Percentiles rank a stretch among this genome's conserved stretches.
Conservation (phyloP, 2,113 vertebrate genomes). For the Chroicocephalus ridibundus region DNA sequence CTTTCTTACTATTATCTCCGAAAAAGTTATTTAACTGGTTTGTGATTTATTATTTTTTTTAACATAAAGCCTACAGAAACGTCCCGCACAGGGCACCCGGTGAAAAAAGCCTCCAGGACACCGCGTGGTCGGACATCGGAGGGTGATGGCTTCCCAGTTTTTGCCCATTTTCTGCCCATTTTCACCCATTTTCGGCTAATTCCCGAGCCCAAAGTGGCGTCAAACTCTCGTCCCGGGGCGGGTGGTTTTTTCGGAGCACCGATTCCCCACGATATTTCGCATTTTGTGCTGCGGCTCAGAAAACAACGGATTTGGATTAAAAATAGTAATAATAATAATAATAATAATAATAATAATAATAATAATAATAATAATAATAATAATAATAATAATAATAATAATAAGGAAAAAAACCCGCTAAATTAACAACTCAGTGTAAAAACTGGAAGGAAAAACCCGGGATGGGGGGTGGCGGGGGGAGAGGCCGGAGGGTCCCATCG, state of each 20-base stretch:
- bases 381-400: no score
- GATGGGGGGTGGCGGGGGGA: no score
- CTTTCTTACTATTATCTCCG: neutral
- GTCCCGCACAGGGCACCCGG: neutral
- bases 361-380: no score
- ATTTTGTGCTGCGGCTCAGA: neutral
- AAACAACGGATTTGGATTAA: no score
- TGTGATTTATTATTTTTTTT: neutral
- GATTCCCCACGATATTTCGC: rapidly evolving
- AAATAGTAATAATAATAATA: no score
- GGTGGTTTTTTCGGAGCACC: neutral
- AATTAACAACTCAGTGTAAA: neutral
- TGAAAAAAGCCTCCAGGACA: neutral
- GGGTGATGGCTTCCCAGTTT: neutral
- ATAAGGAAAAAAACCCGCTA: rapidly evolving
- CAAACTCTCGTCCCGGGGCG: no score
- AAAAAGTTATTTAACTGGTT: neutral
- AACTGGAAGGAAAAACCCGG: neutral
- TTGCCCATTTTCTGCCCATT: no score
- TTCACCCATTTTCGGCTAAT: neutral
- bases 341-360: no score
- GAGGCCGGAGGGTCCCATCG: neutral
- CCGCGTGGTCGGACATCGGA: neutral
- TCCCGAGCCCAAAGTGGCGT: neutral
- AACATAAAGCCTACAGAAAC: neutral